Percentiles rank a stretch among this genome's conserved stretches.
Evolutionary conservation across 2,888 invertebrate genomes (phyloP).

Genomic region (Beris morrisii): DNA sequence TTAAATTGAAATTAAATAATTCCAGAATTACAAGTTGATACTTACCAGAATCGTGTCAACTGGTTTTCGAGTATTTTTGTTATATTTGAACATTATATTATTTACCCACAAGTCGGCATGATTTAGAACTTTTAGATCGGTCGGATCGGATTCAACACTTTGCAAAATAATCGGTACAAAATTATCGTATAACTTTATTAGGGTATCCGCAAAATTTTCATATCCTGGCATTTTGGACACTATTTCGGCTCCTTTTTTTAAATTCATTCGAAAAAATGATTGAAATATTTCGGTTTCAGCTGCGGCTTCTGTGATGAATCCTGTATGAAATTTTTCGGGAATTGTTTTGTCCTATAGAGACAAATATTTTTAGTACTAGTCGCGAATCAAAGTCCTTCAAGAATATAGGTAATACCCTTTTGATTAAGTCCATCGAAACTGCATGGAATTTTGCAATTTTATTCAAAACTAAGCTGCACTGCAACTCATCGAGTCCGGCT

Average conservation of each 20-base stretch:
- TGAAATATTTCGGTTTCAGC: not conserved
- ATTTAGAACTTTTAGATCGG: conserved; percentile 53
- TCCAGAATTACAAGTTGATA: conserved; percentile 22
- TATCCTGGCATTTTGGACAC: conserved; percentile 56
- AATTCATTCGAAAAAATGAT: conserved; percentile 23
- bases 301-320: not conserved
- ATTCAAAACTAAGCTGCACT: conserved; percentile 57
- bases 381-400: too few species aligned
- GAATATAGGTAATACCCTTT: conserved; percentile 51
- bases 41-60: conserved; percentile 57
- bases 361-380: too few species aligned
- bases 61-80: conserved; percentile 47
- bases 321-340: not conserved
- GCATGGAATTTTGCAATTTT: conserved; percentile 63
- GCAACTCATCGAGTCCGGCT: conserved; percentile 60
- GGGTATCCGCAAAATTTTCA: conserved; percentile 54
- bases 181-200: conserved; percentile 51
- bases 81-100: conserved; percentile 58
- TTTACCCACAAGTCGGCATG: conserved; percentile 61
- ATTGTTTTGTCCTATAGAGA: too few species aligned
- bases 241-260: conserved; percentile 51
- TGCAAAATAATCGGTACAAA: conserved; percentile 28
- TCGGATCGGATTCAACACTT: not conserved
- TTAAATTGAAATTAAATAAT: not conserved
- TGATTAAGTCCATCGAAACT: conserved; percentile 58